Conservation (phyloP, 2,113 vertebrate genomes). For the Pollachius pollachius region DNA sequence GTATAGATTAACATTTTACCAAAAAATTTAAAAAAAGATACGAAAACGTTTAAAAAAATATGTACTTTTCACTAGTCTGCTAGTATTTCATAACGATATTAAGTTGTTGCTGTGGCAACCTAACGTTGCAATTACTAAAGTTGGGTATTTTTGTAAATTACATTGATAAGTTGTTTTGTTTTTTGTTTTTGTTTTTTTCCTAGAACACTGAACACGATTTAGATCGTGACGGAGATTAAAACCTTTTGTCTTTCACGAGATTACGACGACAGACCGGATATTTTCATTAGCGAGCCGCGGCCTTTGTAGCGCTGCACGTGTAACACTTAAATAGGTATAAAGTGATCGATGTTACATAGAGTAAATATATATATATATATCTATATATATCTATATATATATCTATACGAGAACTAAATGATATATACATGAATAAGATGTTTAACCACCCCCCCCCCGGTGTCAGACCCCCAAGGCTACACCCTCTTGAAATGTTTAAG, state of each 20-base stretch:
- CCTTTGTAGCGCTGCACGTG: conserved; percentile 64
- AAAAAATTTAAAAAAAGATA: conserved; percentile 56
- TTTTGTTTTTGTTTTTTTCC: conserved; percentile 41
- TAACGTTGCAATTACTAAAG: conserved; percentile 77
- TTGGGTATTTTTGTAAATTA: conserved; percentile 81
- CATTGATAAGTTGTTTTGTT: conserved; percentile 64
- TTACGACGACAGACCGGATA: conserved; percentile 65
- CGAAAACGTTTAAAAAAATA: conserved; percentile 60
- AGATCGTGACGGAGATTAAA: conserved; percentile 72
- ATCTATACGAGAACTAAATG: conserved; percentile 49
- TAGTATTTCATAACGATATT: conserved; percentile 80
- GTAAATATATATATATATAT: conserved; percentile 41
- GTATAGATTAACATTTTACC: conserved; percentile 75
- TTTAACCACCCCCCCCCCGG: conserved; percentile 46
- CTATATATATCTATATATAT: background rate
- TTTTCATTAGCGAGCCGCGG: conserved; percentile 70
- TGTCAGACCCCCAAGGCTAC: conserved; percentile 56
- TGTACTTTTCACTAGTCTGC: conserved; percentile 77
- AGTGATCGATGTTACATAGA: conserved; percentile 66
- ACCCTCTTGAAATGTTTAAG: conserved; percentile 35
- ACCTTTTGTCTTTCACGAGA: conserved; percentile 68
- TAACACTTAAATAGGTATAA: conserved; percentile 68
- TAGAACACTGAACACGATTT: conserved; percentile 70
- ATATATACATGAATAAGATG: conserved; percentile 59
- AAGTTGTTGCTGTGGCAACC: conserved; percentile 79